These are phyloP conservation scores for Pelecanoides urinatrix DNA, from an alignment of 2,113 vertebrate species.

Conservation along the genomic window DNA sequence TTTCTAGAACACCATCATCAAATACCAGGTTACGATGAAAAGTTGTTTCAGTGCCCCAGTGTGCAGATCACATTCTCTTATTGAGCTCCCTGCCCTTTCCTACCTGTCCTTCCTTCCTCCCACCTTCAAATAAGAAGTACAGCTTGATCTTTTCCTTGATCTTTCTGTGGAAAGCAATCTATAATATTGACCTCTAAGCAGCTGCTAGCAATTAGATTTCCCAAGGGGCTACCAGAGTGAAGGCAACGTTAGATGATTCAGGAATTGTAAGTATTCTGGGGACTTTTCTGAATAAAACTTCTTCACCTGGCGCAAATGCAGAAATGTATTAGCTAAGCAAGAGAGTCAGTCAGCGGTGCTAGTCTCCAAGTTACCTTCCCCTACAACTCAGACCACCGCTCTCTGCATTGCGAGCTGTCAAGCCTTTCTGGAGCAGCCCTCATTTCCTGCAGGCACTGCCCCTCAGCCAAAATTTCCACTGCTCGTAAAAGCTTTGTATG, in stretches of 20 bases:
- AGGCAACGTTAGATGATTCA: conserved; percentile 13
- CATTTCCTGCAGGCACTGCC: background rate
- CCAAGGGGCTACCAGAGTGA: background rate
- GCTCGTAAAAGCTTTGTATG: background rate
- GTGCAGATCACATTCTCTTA: conserved; percentile 17
- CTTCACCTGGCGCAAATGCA: background rate
- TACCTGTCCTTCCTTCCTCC: conserved; percentile 3
- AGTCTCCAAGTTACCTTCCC: background rate
- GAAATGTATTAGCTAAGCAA: background rate
- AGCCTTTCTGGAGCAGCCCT: background rate
- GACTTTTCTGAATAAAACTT: background rate
- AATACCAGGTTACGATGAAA: background rate
- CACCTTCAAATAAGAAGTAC: conserved; percentile 27
- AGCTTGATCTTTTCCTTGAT: conserved; percentile 63
- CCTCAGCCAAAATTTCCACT: background rate
- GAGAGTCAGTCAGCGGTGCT: background rate
- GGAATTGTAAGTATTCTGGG: background rate
- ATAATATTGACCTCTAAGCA: conserved; percentile 56
- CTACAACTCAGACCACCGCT: background rate
- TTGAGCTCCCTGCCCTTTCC: conserved; percentile 43
- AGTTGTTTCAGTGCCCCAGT: background rate
- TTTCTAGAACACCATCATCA: background rate
- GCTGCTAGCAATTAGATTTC: conserved; percentile 50
- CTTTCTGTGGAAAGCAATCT: conserved; percentile 54
- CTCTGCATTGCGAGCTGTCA: background rate